These are phyloP conservation scores for Coranthus polyacanthus DNA, from an alignment of 2,797 vertebrate species.

Conservation along the genomic window DNA sequence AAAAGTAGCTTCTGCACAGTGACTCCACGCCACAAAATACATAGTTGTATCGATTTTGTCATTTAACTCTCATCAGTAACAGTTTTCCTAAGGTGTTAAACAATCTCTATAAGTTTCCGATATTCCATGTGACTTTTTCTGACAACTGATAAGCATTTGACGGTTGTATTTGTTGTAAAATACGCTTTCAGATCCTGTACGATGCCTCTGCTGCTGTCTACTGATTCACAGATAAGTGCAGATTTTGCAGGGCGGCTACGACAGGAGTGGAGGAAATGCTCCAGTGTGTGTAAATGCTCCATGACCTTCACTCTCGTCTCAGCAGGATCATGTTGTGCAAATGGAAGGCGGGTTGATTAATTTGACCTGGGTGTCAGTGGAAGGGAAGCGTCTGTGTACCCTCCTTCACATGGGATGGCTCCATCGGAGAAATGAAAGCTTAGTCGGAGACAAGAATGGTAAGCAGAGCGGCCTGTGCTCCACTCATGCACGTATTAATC, in stretches of 20 bases:
- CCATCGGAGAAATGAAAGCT: slow-evolving; percentile 30
- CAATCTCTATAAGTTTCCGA: background rate
- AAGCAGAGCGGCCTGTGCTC: background rate
- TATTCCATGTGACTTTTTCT: background rate
- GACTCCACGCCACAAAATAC: too few species aligned
- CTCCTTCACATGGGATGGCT: slow-evolving; percentile 36
- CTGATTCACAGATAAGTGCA: slow-evolving; percentile 36
- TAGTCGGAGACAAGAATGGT: background rate
- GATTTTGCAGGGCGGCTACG: slow-evolving; percentile 7
- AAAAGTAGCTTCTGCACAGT: too few species aligned
- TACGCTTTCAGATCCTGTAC: slow-evolving; percentile 14
- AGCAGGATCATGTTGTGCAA: slow-evolving; percentile 61
- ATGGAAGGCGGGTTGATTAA: slow-evolving; percentile 70
- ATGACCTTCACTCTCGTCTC: slow-evolving; percentile 63
- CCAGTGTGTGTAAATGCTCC: slow-evolving; percentile 41
- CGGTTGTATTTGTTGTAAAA: slow-evolving; percentile 14
- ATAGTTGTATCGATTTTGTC: too few species aligned
- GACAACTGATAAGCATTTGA: slow-evolving; percentile 13
- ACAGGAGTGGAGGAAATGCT: slow-evolving; percentile 6
- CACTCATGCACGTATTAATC: slow-evolving; percentile 2
- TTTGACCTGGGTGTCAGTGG: slow-evolving; percentile 66
- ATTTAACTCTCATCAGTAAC: too few species aligned
- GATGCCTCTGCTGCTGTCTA: slow-evolving; percentile 16
- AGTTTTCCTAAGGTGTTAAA: background rate
- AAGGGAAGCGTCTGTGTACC: slow-evolving; percentile 40